phyloP scores from a whole-genome alignment of 2,113 vertebrate genomes.

The Psilopsiagon aymara region DNA sequence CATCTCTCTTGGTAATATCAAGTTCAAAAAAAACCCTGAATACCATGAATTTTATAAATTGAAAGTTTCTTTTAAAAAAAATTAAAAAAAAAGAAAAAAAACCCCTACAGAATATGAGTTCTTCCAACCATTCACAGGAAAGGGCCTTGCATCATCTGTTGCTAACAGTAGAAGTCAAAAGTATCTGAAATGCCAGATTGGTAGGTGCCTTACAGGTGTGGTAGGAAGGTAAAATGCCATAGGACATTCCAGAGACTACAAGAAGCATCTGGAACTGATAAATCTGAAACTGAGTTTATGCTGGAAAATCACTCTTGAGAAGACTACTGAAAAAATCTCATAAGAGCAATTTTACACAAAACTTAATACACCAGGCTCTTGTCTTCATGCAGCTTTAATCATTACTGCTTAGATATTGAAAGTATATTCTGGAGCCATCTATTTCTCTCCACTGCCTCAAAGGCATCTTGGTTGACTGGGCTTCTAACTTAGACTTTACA shows the following conservation, averaged over 20 bases:
- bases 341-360: background rate
- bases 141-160: background rate
- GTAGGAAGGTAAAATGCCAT: background rate
- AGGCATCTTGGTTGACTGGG: background rate
- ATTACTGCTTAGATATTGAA: background rate
- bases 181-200: background rate
- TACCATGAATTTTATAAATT: fast-evolving
- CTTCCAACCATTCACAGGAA: background rate
- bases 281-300: background rate
- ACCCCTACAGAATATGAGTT: background rate
- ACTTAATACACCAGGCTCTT: background rate
- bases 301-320: background rate
- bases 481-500: background rate
- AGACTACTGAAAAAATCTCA: background rate
- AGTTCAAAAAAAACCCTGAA: background rate
- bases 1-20: background rate
- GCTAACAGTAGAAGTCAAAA: background rate
- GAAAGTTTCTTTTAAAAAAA: background rate
- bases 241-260: background rate
- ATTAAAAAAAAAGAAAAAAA: too few relatives aligned
- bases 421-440: background rate
- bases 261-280: background rate
- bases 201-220: background rate
- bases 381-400: background rate
- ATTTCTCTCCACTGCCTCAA: background rate